phyloP scores from a whole-genome alignment of 2,113 vertebrate species.

The Zosterops japonicus region DNA sequence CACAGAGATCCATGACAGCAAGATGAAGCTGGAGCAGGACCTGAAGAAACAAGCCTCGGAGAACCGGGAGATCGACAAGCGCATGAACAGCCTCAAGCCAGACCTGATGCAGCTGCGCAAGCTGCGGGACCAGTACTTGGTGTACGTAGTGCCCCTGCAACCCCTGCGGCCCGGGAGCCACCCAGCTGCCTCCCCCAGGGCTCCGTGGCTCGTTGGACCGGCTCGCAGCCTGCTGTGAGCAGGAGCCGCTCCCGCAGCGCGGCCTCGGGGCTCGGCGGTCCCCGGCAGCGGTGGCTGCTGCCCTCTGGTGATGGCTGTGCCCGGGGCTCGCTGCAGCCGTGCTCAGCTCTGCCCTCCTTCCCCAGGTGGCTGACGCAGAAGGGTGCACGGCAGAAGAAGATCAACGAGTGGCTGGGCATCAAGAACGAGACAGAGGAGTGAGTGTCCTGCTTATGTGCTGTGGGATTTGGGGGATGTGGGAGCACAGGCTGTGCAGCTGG shows the following conservation, averaged over 20 bases:
- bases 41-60: slow-evolving; percentile 79
- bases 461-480: not conserved
- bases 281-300: not conserved
- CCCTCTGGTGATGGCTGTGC: not conserved
- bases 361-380: slow-evolving; percentile 83
- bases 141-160: slow-evolving; percentile 67
- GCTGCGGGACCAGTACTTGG: slow-evolving; percentile 82
- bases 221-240: not conserved
- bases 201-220: not conserved
- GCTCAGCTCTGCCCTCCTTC: not conserved
- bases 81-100: slow-evolving; percentile 86
- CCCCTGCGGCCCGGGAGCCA: not conserved
- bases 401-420: slow-evolving; percentile 84
- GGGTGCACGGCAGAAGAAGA: slow-evolving; percentile 81
- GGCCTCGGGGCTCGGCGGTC: not conserved
- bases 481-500: not conserved
- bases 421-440: slow-evolving; percentile 82
- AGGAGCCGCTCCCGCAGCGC: not conserved
- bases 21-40: slow-evolving; percentile 83
- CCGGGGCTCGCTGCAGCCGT: not conserved
- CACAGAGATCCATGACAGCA: slow-evolving; percentile 82
- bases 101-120: slow-evolving; percentile 85
- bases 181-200: not conserved
- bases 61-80: slow-evolving; percentile 85
- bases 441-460: not conserved